Conservation (phyloP, 2,888 invertebrate species). For the Cephus runcator region DNA sequence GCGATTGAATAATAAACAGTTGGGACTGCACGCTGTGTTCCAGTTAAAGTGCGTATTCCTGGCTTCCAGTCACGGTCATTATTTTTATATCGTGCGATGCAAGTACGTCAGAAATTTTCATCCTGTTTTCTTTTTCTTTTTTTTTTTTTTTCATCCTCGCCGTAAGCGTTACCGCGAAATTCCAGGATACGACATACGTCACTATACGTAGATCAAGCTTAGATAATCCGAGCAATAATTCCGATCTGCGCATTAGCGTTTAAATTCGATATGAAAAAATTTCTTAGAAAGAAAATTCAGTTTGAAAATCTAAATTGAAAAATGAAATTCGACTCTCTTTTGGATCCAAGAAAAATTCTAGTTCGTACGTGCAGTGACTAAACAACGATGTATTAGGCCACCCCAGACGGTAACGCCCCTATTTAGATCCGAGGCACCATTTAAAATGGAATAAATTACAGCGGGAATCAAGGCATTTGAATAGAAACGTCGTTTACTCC, state of each 20-base stretch:
- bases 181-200: no score
- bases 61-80: neutral
- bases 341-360: neutral
- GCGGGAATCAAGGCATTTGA: constrained; percentile 11
- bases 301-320: neutral
- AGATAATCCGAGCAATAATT: neutral
- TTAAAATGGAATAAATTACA: constrained; percentile 14
- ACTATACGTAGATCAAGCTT: neutral
- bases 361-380: constrained; percentile 2
- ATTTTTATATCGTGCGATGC: neutral
- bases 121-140: neutral
- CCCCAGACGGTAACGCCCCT: constrained; percentile 4
- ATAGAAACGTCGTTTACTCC: constrained; percentile 8
- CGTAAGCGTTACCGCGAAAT: no score
- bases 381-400: constrained; percentile 1
- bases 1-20: constrained; percentile 1
- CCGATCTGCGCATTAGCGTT: neutral
- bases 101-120: neutral
- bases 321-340: neutral
- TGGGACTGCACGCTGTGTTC: neutral
- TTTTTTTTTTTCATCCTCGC: no score
- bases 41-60: constrained; percentile 1
- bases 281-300: neutral
- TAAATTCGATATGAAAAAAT: neutral
- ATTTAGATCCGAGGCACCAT: neutral